phyloP scores from a whole-genome alignment of 2,888 invertebrate genomes.

The Deroplatys truncata region DNA sequence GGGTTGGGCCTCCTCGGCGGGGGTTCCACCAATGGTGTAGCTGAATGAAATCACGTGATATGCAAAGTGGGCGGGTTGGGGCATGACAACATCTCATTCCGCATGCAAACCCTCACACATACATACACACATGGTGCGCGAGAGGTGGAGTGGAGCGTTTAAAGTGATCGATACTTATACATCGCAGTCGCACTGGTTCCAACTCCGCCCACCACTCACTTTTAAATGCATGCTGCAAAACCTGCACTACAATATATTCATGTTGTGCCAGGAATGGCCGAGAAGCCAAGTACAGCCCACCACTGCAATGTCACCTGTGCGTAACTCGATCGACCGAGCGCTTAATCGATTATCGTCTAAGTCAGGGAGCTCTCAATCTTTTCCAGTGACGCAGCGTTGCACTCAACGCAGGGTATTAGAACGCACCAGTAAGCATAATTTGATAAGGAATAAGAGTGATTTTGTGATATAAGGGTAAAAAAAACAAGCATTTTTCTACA shows the following conservation, averaged over 20 bases:
- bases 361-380: no score
- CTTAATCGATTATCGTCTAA: background rate
- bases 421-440: no score
- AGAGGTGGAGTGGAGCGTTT: background rate
- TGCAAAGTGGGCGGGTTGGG: conserved; percentile 27
- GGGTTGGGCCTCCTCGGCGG: conserved; percentile 7
- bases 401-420: no score
- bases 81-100: conserved; percentile 12
- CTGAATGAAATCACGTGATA: conserved; percentile 23
- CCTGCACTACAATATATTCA: background rate
- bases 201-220: background rate
- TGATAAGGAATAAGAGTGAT: no score
- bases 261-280: background rate
- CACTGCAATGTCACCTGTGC: background rate
- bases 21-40: conserved; percentile 17
- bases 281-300: background rate
- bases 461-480: no score
- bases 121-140: background rate
- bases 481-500: no score
- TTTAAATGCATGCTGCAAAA: background rate
- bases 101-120: conserved; percentile 22
- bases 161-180: background rate
- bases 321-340: background rate
- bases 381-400: no score
- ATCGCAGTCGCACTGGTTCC: background rate